These are phyloP conservation scores for Saccopteryx leptura DNA, from an alignment of 2,113 vertebrate species.

Conservation along the genomic window DNA sequence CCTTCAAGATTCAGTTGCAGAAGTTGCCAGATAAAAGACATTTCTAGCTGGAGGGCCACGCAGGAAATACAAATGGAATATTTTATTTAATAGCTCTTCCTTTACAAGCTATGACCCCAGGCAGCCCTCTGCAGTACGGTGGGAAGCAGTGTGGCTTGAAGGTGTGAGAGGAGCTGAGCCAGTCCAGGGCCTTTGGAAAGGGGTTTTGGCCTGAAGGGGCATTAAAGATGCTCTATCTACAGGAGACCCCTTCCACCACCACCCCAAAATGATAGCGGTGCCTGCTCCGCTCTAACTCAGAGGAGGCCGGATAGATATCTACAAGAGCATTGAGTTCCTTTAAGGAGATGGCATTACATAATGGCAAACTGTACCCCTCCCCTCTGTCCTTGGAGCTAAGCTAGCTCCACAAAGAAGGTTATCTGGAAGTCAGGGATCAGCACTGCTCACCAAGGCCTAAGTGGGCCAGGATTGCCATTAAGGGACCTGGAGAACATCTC, in stretches of 20 bases:
- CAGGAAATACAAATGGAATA: slow-evolving; percentile 78
- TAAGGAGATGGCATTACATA: not conserved
- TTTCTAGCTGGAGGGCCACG: slow-evolving; percentile 76
- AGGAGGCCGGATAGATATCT: no score
- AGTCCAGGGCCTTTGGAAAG: not conserved
- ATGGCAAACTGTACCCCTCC: not conserved
- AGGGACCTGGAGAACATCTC: not conserved
- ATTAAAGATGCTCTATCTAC: not conserved
- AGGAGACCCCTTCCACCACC: no score
- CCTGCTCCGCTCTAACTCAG: not conserved
- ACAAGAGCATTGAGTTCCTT: no score
- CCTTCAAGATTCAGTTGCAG: slow-evolving; percentile 67
- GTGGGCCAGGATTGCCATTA: not conserved
- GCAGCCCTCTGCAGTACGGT: not conserved
- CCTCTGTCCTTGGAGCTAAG: not conserved
- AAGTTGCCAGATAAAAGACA: slow-evolving; percentile 79
- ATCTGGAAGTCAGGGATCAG: not conserved
- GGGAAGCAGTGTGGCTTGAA: not conserved
- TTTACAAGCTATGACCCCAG: slow-evolving; percentile 24
- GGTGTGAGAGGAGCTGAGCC: not conserved
- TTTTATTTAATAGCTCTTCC: slow-evolving; percentile 66
- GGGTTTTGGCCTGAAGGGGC: not conserved
- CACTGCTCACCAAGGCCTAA: not conserved
- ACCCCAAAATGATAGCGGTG: no score
- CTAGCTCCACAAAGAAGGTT: not conserved